Evolutionary conservation across 1,140 invertebrate species (phyloP), one percentile per base, ranked within the genome.

Genomic region (Lucilia cuprina): DNA sequence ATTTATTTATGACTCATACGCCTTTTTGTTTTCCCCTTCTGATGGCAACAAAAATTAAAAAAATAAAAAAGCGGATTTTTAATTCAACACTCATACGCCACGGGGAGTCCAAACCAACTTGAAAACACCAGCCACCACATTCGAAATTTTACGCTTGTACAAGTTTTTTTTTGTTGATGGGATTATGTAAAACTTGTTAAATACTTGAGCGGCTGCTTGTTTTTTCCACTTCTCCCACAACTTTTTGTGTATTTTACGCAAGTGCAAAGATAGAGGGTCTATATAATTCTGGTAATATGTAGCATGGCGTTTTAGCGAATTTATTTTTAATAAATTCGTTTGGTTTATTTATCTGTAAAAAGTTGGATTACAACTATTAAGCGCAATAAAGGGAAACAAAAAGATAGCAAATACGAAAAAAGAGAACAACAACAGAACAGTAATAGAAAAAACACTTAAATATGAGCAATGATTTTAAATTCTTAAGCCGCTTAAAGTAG

Each of bases 31-130:
- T 70, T 21, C 13, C 50, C 12, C 4, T 30, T 30, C 25, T 41
- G 41, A 41, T 2, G 41, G 41, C 5, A 41, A 41, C 41, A 5
- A 10, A 41, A 41, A 41, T 70, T 70, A 70, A 60, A n/a, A 60
- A 60, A 60, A n/a, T n/a, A n/a, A n/a, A n/a, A n/a, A n/a, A n/a
- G n/a, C n/a, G n/a, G n/a, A n/a, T n/a, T n/a, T n/a, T n/a, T 70
- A 21, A 70, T 70, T 70, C n/a, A 70, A 21, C 65, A 70, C n/a
- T 70, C 65, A 70, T 70, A 70, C 65, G 65, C 65, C 65, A 70
- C n/a, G 8, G 65, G 13, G 55, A n/a, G n/a, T 17, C 14, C 7
- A 25, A 70, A 21, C 2, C 19, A 70, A 3, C 21, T 70, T 70
- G 19, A 9, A 70, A 21, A 70, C 5, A 49, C 25, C 25, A 30